phyloP scores from a whole-genome alignment of 2,113 vertebrate genomes.

The Empidonax traillii region DNA sequence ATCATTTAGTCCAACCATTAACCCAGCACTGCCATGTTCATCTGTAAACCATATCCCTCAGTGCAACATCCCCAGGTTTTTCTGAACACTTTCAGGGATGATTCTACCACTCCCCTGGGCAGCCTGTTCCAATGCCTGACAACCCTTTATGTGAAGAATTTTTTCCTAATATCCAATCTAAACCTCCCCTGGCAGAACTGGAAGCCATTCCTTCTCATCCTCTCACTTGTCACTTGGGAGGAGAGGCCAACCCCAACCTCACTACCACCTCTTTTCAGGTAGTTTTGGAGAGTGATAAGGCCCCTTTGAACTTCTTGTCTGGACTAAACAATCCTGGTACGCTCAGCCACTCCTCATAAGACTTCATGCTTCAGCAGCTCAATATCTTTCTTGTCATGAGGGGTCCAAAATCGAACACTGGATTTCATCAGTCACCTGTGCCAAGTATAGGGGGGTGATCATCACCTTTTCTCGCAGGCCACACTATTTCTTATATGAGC shows the following conservation, averaged over 20 bases:
- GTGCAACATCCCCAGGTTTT: neutral
- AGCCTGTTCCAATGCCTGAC: neutral
- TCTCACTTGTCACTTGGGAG: neutral
- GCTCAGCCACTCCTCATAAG: accelerated
- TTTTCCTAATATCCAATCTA: neutral
- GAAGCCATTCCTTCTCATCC: neutral
- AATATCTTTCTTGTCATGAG: neutral
- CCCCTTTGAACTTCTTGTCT: neutral
- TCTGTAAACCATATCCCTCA: neutral
- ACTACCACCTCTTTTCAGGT: neutral
- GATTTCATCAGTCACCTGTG: accelerated
- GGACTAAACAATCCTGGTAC: neutral
- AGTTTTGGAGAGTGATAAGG: neutral
- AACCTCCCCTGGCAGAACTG: neutral
- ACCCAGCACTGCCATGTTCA: neutral
- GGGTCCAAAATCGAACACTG: neutral
- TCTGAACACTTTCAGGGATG: neutral
- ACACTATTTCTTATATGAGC: neutral
- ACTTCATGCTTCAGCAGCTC: accelerated
- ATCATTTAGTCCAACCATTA: neutral
- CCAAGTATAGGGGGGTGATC: neutral
- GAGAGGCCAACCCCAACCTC: neutral
- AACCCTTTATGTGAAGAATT: neutral
- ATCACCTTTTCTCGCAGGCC: neutral
- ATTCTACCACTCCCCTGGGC: neutral